Evolutionary conservation across 2,888 invertebrate genomes (phyloP), one percentile per base, ranked within the genome.

Genomic region (Scrobipalpa costella): DNA sequence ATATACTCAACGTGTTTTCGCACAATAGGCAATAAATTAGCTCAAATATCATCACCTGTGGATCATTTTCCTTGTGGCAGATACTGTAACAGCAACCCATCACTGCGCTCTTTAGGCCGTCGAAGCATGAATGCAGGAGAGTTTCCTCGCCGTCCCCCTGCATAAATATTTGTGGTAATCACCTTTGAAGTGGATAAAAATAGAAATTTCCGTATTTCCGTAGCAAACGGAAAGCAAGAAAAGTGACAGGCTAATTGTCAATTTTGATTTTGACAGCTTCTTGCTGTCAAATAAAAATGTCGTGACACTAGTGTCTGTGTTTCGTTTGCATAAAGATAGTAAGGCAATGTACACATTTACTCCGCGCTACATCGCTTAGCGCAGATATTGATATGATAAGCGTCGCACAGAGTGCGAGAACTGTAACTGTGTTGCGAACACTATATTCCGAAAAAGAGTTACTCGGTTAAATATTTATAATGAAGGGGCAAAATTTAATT

Each of bases 81-180:
- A 94, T 93, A 85, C 95, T 94, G 83, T 94, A 95, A 83, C 95
- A 95, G 84, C 94, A 94, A 74, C 94, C 94, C 94, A 94, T 94
- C 79, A 88, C 88, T 78, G 89, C 86, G 73, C 68, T 88, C 78
- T 85, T 90, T 68, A 90, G 73, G 65, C 88, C 88, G 73, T 85
- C 84, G 85, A 90, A 90, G 85, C 90, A 91, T 88, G 90, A 90
- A 86, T 88, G 89, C 85, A 90, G 76, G 75, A 84, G 72, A 72
- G 78, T 80, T 73, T 88, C 88, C 73, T 88, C 89, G 67, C 85
- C 85, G 81, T 85, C 84, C 67, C 90, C 83, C 89, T 90, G 90
- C 90, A 91, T 91, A 83, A 85, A 84, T 89, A 78, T 85, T 86
- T 84, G 76, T 81, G 77, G 79, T 80, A 81, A 80, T 81, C 79